These are phyloP conservation scores for Oscheius onirici DNA, from an alignment of 2,888 invertebrate species.

Conservation along the genomic window DNA sequence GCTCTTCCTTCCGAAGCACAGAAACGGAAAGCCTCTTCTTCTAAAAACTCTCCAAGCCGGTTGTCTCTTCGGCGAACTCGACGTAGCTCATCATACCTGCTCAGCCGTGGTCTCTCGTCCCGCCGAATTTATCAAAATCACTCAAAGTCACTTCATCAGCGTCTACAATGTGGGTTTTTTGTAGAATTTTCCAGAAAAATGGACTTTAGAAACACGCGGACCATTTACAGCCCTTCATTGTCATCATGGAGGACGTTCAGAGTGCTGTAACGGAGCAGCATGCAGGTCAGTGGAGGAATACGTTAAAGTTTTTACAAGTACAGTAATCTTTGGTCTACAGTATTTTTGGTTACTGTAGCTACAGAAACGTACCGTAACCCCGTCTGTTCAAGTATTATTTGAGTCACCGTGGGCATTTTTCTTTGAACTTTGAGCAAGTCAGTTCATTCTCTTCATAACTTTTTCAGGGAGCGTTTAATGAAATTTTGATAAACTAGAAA, in stretches of 20 bases:
- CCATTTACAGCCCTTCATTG: slow-evolving; percentile 63
- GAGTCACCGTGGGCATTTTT: too few relatives aligned
- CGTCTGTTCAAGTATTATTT: too few relatives aligned
- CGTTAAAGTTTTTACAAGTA: too few relatives aligned
- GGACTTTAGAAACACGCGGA: slow-evolving; percentile 67
- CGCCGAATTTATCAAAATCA: slow-evolving; percentile 64
- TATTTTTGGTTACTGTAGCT: too few relatives aligned
- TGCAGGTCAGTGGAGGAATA: slow-evolving; percentile 26
- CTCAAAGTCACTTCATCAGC: slow-evolving; percentile 63
- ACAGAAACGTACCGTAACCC: too few relatives aligned
- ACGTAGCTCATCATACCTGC: slow-evolving; percentile 60
- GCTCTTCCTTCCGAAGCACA: slow-evolving; percentile 46
- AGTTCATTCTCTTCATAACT: too few relatives aligned
- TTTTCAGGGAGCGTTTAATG: too few relatives aligned
- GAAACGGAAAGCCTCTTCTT: background rate
- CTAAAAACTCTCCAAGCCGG: slow-evolving; percentile 55
- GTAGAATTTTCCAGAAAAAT: background rate
- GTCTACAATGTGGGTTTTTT: slow-evolving; percentile 64
- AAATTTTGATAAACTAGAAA: too few relatives aligned
- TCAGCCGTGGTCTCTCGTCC: slow-evolving; percentile 61
- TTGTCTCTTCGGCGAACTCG: slow-evolving; percentile 66
- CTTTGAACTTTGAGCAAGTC: too few relatives aligned
- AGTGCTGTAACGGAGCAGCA: slow-evolving; percentile 44
- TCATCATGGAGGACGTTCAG: slow-evolving; percentile 65
- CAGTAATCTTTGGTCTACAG: too few relatives aligned